These are phyloP conservation scores for Pangasius mekongensis DNA, from an alignment of 2,797 vertebrate genomes.

Conservation along the genomic window DNA sequence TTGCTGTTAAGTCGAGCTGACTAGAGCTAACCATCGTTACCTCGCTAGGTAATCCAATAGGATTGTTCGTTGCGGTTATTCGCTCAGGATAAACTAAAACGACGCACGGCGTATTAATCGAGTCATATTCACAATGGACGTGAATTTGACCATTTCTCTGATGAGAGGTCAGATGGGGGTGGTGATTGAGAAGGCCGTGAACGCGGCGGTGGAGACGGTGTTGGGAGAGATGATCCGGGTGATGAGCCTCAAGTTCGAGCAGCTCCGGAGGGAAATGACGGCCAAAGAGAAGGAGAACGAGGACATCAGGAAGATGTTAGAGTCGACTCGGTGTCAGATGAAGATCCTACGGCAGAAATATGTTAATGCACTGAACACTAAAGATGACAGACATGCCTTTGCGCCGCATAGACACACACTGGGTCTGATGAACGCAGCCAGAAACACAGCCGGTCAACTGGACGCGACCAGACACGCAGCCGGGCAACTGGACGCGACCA, in stretches of 20 bases:
- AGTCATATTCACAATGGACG: slow-evolving; percentile 68
- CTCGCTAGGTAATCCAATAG: not conserved
- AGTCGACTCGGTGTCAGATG: slow-evolving; percentile 66
- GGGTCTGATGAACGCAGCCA: not conserved
- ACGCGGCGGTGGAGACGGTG: slow-evolving; percentile 78
- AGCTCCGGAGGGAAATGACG: slow-evolving; percentile 75
- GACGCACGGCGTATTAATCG: not conserved
- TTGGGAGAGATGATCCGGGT: slow-evolving; percentile 81
- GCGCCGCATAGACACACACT: slow-evolving; percentile 31
- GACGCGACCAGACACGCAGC: not conserved
- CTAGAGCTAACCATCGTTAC: not conserved
- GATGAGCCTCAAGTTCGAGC: slow-evolving; percentile 79
- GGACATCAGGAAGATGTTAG: slow-evolving; percentile 74
- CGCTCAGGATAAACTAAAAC: not conserved
- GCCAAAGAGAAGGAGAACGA: slow-evolving; percentile 78
- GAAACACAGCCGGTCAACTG: not conserved
- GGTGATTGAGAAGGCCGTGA: slow-evolving; percentile 79
- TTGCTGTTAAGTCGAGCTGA: not conserved
- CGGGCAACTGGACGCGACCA: not conserved
- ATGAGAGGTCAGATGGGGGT: slow-evolving; percentile 80
- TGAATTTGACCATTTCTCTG: slow-evolving; percentile 78
- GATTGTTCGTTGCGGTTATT: not conserved
- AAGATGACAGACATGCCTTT: slow-evolving; percentile 73
- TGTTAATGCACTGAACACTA: slow-evolving; percentile 58
- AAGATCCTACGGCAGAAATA: slow-evolving; percentile 65